Conservation (phyloP, 1,140 invertebrate species). For the Bicyclus anynana region DNA sequence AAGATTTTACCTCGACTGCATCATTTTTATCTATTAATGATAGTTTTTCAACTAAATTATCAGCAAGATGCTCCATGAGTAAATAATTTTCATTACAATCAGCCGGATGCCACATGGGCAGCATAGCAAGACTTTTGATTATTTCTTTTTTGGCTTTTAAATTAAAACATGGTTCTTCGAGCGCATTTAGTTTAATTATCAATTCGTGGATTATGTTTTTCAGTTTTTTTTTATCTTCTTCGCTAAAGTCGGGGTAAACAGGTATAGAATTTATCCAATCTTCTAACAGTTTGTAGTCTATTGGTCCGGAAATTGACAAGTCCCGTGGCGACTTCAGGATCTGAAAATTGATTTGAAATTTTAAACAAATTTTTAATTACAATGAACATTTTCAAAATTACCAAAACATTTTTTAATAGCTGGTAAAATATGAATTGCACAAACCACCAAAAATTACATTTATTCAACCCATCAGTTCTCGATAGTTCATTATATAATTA, state of each 20-base stretch:
- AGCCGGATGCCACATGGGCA: conserved; percentile 38
- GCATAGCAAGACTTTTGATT: conserved; percentile 17
- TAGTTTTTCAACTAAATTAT: conserved; percentile 22
- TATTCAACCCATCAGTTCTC: no score
- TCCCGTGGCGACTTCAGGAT: no score
- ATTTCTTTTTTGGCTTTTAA: conserved; percentile 27
- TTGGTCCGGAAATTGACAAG: no score
- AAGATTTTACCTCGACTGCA: no score
- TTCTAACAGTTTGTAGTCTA: no score
- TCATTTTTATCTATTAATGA: neutral
- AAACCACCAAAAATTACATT: no score
- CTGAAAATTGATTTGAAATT: no score
- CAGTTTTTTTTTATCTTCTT: conserved; percentile 17
- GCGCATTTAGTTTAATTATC: conserved; percentile 13
- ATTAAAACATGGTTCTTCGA: conserved; percentile 24
- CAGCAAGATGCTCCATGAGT: conserved; percentile 25
- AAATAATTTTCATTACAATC: conserved; percentile 15
- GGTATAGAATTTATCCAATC: conserved; percentile 35
- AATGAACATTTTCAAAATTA: no score
- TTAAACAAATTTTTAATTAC: no score
- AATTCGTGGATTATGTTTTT: conserved; percentile 22
- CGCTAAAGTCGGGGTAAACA: conserved; percentile 20
- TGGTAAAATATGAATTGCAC: no score
- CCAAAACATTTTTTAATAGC: no score
- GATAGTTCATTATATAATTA: no score